phyloP scores from a whole-genome alignment of 2,888 invertebrate genomes.

The Cistogaster globosa region DNA sequence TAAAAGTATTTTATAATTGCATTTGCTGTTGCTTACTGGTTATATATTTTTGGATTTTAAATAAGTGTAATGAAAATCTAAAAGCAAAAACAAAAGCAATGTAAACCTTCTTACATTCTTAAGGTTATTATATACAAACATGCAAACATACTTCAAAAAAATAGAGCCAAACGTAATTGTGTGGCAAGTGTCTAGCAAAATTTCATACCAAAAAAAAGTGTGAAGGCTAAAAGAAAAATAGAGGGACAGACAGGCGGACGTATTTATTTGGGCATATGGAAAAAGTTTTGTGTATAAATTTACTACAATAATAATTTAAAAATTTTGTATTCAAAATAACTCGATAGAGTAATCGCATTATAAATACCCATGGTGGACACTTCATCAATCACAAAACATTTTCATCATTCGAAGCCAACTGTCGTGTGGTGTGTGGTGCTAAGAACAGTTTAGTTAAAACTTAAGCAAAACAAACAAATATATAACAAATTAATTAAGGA shows the following conservation, averaged over 20 bases:
- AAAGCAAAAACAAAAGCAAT: not conserved
- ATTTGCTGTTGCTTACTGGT: constrained; percentile 48
- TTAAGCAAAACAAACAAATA: constrained; percentile 28
- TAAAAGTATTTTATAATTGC: constrained; percentile 50
- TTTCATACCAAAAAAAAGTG: constrained; percentile 19
- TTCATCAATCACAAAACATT: constrained; percentile 82
- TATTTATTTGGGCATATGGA: constrained; percentile 65
- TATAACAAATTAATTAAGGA: constrained; percentile 55
- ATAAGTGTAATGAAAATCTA: constrained; percentile 40
- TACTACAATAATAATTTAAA: constrained; percentile 20
- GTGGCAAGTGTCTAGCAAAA: constrained; percentile 32
- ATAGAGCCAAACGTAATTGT: constrained; percentile 1
- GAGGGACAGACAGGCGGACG: constrained; percentile 23
- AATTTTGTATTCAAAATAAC: constrained; percentile 32
- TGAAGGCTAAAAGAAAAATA: constrained; percentile 7
- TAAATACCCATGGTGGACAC: constrained; percentile 80
- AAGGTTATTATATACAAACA: constrained; percentile 42
- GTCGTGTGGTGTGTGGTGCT: constrained; percentile 76
- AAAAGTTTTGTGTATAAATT: constrained; percentile 55
- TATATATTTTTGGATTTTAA: constrained; percentile 44
- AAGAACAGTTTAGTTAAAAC: constrained; percentile 57
- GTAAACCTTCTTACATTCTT: constrained; percentile 58
- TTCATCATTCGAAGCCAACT: constrained; percentile 80
- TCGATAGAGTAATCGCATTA: constrained; percentile 74
- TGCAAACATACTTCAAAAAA: not conserved